These are phyloP conservation scores for Latrodectus hesperus DNA, from an alignment of 2,888 invertebrate species.

Conservation along the genomic window DNA sequence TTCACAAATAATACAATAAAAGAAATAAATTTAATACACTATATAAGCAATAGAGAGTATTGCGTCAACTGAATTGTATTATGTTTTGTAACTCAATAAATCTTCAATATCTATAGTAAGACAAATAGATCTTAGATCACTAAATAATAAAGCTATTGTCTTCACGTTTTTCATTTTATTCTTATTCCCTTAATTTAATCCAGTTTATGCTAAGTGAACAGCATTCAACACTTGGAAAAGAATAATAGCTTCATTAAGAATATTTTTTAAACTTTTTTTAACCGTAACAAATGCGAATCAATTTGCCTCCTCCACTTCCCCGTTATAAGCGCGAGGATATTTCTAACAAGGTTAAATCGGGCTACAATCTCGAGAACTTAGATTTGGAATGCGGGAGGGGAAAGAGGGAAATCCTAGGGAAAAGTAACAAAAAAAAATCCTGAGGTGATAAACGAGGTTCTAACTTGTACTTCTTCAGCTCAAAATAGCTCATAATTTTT, in stretches of 20 bases:
- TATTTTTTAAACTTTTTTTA: neutral
- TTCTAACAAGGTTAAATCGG: constrained; percentile 5
- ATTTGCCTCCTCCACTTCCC: neutral
- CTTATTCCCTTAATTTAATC: no score
- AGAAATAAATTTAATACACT: no score
- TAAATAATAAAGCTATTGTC: no score
- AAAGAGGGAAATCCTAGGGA: neutral
- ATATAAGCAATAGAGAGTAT: no score
- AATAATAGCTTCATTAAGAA: constrained; percentile 2
- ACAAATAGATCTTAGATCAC: no score
- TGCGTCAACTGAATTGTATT: no score
- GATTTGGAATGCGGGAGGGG: neutral
- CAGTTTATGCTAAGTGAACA: no score
- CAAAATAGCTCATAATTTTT: constrained; percentile 45
- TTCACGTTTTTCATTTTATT: no score
- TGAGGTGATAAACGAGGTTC: constrained; percentile 50
- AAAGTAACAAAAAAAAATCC: neutral
- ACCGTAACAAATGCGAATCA: constrained; percentile 5
- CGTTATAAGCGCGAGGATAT: neutral
- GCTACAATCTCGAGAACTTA: neutral
- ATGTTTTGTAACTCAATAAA: no score
- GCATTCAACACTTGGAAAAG: neutral
- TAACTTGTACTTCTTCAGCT: constrained; percentile 3
- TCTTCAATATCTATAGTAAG: no score
- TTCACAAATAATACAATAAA: no score